A percentile compares a stretch with the other conserved stretches of the same genome.
Conservation (phyloP, 2,113 vertebrate genomes). For the Ictidomys tridecemlineatus region DNA sequence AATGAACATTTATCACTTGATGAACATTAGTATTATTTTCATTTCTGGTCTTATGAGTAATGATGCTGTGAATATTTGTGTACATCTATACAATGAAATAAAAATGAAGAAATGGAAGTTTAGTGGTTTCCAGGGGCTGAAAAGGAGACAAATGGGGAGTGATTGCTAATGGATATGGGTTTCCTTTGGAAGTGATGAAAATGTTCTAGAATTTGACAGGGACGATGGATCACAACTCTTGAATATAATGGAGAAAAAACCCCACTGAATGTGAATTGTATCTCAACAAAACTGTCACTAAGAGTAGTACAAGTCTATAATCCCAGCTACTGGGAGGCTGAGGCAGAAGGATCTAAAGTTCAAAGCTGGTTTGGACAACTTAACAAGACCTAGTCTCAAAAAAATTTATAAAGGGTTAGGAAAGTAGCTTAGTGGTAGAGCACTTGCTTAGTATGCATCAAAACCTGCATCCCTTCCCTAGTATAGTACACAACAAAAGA, state of each 20-base stretch:
- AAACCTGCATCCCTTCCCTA: too few species aligned
- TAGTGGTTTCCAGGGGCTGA: too few species aligned
- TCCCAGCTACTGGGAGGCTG: too few species aligned
- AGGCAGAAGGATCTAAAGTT: too few species aligned
- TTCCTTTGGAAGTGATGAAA: background rate
- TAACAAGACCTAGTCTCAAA: too few species aligned
- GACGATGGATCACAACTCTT: background rate
- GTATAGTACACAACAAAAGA: background rate
- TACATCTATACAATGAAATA: background rate
- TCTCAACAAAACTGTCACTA: conserved; percentile 3
- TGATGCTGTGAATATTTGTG: too few species aligned
- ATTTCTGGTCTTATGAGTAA: too few species aligned
- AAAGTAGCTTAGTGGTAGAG: background rate
- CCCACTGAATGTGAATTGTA: background rate
- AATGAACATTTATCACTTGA: too few species aligned
- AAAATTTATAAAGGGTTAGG: background rate
- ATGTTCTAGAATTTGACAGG: background rate
- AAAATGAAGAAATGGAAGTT: too few species aligned
- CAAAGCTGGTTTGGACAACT: too few species aligned
- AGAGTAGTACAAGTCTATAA: background rate
- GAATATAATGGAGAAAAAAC: conserved; percentile 9
- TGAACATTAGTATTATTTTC: too few species aligned
- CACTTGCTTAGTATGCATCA: background rate
- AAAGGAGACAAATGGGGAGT: too few species aligned
- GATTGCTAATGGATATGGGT: background rate